Evolutionary conservation across 2,113 vertebrate species (phyloP), one percentile per base, ranked within the genome.

Genomic region (Corydoras maculifer): DNA sequence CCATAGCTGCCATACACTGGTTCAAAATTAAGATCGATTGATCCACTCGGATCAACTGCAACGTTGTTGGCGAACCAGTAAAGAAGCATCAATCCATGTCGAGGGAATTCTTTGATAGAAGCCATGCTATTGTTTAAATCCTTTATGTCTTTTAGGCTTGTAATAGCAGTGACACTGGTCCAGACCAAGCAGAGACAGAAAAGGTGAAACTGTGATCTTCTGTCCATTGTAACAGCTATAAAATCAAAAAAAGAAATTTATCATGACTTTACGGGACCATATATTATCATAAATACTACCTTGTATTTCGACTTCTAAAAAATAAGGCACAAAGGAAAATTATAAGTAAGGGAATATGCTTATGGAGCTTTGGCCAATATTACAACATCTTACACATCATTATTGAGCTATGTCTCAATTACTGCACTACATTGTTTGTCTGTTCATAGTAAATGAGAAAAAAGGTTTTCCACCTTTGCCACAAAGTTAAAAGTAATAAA

Each of bases 1-100:
- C 70, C 70, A 59, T 65, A 72, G 55, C 9, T 51, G 12, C 62
- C 62, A 6, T 51, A 43, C 13, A 12, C 70, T 3, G 62, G 54
- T 18, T 72, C 54, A 8, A 65, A 72, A 32, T 18, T 5, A 9
- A 65, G 35, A 2, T 18, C 25, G 5, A 72, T 65, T 3, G 11
- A 14, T 18, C 35, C 70, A 18, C 10, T 32, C 4, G 43, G n/a
- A n/a, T 60, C n/a, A 1, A 72, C 8, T 5, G 30, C 14, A 0
- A 51, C 43, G 2, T 6, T 65, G 25, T 58, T 58, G 58, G 62
- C 70, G n/a, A 72, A 72, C 70, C 70, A 72, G 54, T 72, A 55
- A 13, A 72, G 70, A 9, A 65, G 70, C 55, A 65, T 58, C 35
- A 72, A 55, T n/a, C 70, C 62, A 9, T 72, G 70, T 3, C 55